phyloP scores from a whole-genome alignment of 2,113 vertebrate species.

The Dascyllus trimaculatus region DNA sequence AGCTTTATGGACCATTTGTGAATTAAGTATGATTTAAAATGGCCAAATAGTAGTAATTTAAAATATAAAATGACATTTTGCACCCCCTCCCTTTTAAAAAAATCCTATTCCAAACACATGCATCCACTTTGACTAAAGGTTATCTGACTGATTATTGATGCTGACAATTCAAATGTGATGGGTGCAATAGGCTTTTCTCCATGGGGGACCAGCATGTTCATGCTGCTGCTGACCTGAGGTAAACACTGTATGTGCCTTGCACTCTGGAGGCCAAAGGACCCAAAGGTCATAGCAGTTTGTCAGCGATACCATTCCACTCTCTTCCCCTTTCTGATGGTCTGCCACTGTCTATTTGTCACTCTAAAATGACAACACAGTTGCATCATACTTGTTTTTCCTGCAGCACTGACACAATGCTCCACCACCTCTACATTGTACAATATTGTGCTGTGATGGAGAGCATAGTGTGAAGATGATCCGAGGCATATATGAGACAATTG shows the following conservation, averaged over 20 bases:
- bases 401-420: slow-evolving; percentile 71
- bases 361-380: slow-evolving; percentile 81
- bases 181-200: slow-evolving; percentile 30
- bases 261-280: slow-evolving; percentile 77
- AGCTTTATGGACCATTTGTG: slow-evolving; percentile 54
- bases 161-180: slow-evolving; percentile 44
- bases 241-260: slow-evolving; percentile 73
- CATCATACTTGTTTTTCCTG: slow-evolving; percentile 77
- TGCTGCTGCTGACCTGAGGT: slow-evolving; percentile 76
- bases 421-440: slow-evolving; percentile 60
- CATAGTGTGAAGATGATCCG: slow-evolving; percentile 28
- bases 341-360: slow-evolving; percentile 84
- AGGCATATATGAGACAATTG: slow-evolving; percentile 14
- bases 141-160: slow-evolving; percentile 42
- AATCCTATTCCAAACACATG: slow-evolving; percentile 22
- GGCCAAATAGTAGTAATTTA: slow-evolving; percentile 36
- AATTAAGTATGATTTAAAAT: slow-evolving; percentile 44
- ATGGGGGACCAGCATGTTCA: slow-evolving; percentile 48
- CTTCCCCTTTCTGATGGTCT: slow-evolving; percentile 76
- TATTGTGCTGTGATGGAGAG: slow-evolving; percentile 42
- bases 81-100: background rate
- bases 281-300: slow-evolving; percentile 81
- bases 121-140: slow-evolving; percentile 8
- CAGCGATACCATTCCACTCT: slow-evolving; percentile 77
- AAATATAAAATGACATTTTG: slow-evolving; percentile 33